phyloP scores from a whole-genome alignment of 2,888 invertebrate species.

The Melanchra persicariae region DNA sequence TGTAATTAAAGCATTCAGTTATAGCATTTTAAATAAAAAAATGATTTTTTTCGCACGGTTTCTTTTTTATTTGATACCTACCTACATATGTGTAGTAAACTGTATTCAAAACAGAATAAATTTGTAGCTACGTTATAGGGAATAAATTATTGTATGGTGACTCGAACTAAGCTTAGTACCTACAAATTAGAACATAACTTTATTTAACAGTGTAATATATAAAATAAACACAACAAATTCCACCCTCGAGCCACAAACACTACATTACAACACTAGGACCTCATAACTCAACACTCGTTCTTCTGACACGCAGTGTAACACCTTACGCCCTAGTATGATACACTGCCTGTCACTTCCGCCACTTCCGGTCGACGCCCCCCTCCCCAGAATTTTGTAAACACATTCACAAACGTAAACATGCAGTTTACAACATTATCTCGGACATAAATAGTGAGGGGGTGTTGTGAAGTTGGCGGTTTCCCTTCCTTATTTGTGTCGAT shows the following conservation, averaged over 20 bases:
- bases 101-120: too few relatives aligned
- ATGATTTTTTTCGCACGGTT: too few relatives aligned
- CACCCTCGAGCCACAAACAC: conserved; percentile 26
- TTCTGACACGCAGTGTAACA: conserved; percentile 60
- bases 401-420: conserved; percentile 68
- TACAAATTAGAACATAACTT: neutral
- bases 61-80: too few relatives aligned
- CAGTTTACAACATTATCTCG: conserved; percentile 67
- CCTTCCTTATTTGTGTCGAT: conserved; percentile 31
- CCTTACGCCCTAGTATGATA: conserved; percentile 82
- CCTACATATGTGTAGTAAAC: too few relatives aligned
- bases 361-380: conserved; percentile 78
- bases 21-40: too few relatives aligned
- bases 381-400: conserved; percentile 73
- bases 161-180: too few relatives aligned
- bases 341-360: conserved; percentile 74
- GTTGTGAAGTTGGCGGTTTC: conserved; percentile 15
- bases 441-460: conserved; percentile 60
- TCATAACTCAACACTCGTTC: conserved; percentile 63
- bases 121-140: neutral
- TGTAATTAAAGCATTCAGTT: too few relatives aligned
- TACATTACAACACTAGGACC: conserved; percentile 55
- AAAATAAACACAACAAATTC: conserved; percentile 38
- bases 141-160: neutral
- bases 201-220: neutral